Conservation (phyloP, 2,797 vertebrate genomes). For the Pelodytes ibericus region DNA sequence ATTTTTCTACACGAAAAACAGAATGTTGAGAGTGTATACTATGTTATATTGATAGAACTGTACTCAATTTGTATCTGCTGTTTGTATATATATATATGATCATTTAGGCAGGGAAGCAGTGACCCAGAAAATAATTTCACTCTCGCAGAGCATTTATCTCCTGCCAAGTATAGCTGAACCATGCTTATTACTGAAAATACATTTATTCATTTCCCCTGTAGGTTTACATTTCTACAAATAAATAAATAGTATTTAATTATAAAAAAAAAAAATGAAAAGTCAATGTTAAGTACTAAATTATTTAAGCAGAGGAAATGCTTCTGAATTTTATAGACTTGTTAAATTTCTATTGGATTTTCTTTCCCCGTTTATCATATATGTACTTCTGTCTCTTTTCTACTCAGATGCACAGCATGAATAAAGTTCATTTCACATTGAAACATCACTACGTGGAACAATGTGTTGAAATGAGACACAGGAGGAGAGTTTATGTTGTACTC, state of each 20-base stretch:
- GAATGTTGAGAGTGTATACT: not conserved
- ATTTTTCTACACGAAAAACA: not conserved
- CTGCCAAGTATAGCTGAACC: constrained; percentile 35
- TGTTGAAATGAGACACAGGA: constrained; percentile 87
- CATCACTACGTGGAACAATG: constrained; percentile 83
- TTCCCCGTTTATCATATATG: constrained; percentile 83
- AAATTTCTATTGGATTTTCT: constrained; percentile 77
- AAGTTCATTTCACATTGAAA: constrained; percentile 90
- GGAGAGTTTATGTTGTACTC: constrained; percentile 81
- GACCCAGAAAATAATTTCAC: constrained; percentile 47
- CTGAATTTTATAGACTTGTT: constrained; percentile 81
- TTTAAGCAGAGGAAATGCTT: constrained; percentile 83
- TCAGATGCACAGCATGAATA: constrained; percentile 88
- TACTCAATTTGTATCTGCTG: constrained; percentile 2
- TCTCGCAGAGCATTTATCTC: constrained; percentile 25
- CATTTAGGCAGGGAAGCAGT: constrained; percentile 32
- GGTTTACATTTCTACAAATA: constrained; percentile 61
- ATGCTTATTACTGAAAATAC: constrained; percentile 59
- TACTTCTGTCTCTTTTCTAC: constrained; percentile 82
- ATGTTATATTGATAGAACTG: not conserved
- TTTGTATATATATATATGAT: constrained; percentile 15
- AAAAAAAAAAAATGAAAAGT: constrained; percentile 91
- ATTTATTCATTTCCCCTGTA: constrained; percentile 62
- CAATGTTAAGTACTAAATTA: constrained; percentile 82
- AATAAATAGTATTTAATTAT: constrained; percentile 82